Conservation (phyloP, 2,797 vertebrate species). For the Sarcoramphus papa region DNA sequence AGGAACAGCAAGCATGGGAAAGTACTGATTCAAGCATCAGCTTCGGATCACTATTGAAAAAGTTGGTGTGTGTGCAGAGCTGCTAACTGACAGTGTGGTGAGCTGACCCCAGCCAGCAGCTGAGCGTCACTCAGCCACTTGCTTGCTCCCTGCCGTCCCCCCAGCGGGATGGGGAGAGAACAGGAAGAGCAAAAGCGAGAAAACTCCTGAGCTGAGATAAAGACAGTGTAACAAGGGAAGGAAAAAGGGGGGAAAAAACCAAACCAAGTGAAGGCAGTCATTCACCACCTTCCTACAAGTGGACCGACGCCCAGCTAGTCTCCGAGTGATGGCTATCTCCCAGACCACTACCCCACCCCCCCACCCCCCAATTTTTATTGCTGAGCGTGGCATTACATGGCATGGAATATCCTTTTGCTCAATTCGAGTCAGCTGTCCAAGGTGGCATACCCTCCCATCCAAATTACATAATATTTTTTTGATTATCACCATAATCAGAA, state of each 20-base stretch:
- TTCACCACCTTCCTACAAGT: background rate
- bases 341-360: background rate
- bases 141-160: background rate
- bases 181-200: background rate
- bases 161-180: background rate
- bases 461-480: background rate
- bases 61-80: background rate
- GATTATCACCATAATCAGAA: background rate
- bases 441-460: background rate
- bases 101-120: background rate
- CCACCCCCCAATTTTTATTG: background rate
- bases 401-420: background rate
- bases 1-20: background rate
- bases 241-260: accelerated
- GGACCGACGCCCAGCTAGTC: background rate
- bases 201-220: background rate
- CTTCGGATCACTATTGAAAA: background rate
- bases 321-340: background rate
- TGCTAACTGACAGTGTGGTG: no score
- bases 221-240: background rate
- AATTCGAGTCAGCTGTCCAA: background rate
- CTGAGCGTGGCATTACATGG: background rate
- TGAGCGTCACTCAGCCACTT: background rate
- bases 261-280: background rate
- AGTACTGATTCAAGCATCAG: background rate